These are phyloP conservation scores for Agrenia bidenticulata DNA, from an alignment of 2,888 invertebrate species.

Conservation along the genomic window DNA sequence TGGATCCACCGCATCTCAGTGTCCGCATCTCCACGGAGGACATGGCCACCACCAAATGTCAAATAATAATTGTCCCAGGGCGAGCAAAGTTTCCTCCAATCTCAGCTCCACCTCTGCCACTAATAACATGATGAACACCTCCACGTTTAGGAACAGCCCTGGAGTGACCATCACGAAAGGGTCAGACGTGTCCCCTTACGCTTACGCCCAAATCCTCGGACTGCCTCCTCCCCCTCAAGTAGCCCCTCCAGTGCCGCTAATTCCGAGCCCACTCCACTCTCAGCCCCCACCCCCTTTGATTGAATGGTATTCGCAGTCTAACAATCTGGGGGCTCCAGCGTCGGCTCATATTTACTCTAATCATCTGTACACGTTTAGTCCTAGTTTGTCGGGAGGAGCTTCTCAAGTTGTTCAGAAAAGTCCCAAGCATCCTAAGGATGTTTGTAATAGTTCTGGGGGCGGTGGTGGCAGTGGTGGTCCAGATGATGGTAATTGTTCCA, in stretches of 20 bases:
- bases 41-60: conserved; percentile 27
- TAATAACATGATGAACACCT: conserved; percentile 36
- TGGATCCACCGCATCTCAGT: no score
- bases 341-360: conserved; percentile 51
- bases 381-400: neutral
- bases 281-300: conserved; percentile 12
- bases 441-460: neutral
- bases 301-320: conserved; percentile 48
- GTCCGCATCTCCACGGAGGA: no score
- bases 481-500: conserved; percentile 44
- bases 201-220: conserved; percentile 49
- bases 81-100: conserved; percentile 29
- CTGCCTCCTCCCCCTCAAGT: conserved; percentile 27
- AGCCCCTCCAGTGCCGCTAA: conserved; percentile 29
- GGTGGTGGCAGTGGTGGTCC: conserved; percentile 24
- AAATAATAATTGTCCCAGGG: conserved; percentile 35
- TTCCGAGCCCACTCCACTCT: no score
- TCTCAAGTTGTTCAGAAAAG: no score
- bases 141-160: conserved; percentile 31
- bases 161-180: conserved; percentile 29
- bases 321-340: conserved; percentile 17
- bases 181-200: conserved; percentile 52
- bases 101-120: conserved; percentile 35
- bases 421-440: no score
- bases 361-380: conserved; percentile 49